Base-by-base conservation (phyloP, 2,888 invertebrate species). In the Hydrotaea cyrtoneurina region DNA sequence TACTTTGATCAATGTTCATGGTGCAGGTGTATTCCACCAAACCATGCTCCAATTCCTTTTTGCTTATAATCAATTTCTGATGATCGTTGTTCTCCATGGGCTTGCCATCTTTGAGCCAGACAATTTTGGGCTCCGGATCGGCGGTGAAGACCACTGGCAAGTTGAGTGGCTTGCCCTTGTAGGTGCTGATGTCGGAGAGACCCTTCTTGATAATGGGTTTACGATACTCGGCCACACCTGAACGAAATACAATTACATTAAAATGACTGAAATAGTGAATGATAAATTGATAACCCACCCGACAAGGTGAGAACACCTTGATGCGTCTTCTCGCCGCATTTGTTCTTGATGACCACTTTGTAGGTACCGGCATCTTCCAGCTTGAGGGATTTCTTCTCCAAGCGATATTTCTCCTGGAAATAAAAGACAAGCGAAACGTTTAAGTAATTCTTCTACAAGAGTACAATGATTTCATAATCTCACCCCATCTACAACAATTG, bases 111-210 rank as follows among this genome's bases (percentile, higher is more conserved):
- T 95, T 95, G 46, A 94, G 94, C 98, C 98, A 98, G 82, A 95
- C 94, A 66, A 97, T 95, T 87, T 97, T 96, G 0, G 99, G 98
- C 85, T 95, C 93, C 0, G 99, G 99, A 93, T 98, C 97, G 8
- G 97, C 98, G 39, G 96, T 95, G 88, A 98, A 95, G 19, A 96
- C 94, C 0, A 96, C 95, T 64, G 94, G 94, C 88, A 97, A 93
- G 0, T 94, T 94, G 1, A 95, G 95, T 0, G 95, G 94, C 62
- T 95, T 94, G 53, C 95, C 94, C 89, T 96, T 95, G 86, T 95
- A 94, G 39, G 95, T 94, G n/a, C 95, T 94, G 82, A 94, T 94
- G 62, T 96, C 95, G 86, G 94, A 93, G 13, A 97, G 92, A 0
- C 95, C 95, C 74, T 93, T 93, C 8, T 94, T 95, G 88, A 97